These are phyloP conservation scores for Caenorhabditis sulstoni DNA, from an alignment of 2,888 invertebrate genomes.

Conservation along the genomic window DNA sequence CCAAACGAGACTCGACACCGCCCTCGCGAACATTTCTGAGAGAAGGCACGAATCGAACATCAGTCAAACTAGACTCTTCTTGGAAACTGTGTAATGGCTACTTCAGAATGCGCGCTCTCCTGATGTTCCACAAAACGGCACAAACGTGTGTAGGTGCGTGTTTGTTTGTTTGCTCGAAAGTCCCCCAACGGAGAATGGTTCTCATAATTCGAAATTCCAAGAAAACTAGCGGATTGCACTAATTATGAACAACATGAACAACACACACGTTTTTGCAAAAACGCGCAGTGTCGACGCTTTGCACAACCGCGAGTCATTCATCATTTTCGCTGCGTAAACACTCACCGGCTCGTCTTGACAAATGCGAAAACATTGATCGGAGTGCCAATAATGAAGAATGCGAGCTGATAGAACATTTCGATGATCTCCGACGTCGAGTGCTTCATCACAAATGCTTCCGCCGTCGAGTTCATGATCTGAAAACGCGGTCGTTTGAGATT, in stretches of 20 bases:
- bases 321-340: slow-evolving; percentile 4
- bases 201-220: slow-evolving; percentile 5
- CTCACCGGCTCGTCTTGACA: slow-evolving; percentile 68
- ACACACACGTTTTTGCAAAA: slow-evolving; percentile 2
- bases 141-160: neutral
- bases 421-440: slow-evolving; percentile 72
- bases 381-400: slow-evolving; percentile 74
- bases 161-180: neutral
- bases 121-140: slow-evolving; percentile 2
- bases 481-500: slow-evolving; percentile 1
- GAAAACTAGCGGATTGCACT: neutral
- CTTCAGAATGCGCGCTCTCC: neutral
- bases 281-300: neutral
- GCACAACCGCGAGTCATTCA: slow-evolving; percentile 6
- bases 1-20: slow-evolving; percentile 72
- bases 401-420: slow-evolving; percentile 76
- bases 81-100: neutral
- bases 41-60: slow-evolving; percentile 6
- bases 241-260: slow-evolving; percentile 15
- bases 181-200: neutral
- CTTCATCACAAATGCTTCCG: slow-evolving; percentile 48
- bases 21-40: slow-evolving; percentile 66
- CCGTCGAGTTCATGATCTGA: slow-evolving; percentile 46
- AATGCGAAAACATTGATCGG: slow-evolving; percentile 74
- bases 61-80: neutral